Evolutionary conservation across 35 echinoderm and acorn worm genomes (phyloP).

Genomic region (Heliocidaris erythrogramma): DNA sequence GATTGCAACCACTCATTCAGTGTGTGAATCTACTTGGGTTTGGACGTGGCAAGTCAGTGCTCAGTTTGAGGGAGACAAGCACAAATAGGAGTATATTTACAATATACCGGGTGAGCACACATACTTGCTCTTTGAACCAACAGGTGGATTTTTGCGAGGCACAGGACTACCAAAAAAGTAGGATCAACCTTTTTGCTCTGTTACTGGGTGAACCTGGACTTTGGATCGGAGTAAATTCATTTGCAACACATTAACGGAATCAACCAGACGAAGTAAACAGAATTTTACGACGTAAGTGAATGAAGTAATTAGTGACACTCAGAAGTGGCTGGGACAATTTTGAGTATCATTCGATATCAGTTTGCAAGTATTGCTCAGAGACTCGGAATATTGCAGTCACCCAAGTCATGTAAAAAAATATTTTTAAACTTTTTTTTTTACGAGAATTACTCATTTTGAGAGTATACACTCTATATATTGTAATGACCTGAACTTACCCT

Average conservation of each 20-base stretch:
- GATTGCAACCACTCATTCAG: background rate
- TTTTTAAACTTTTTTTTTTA: background rate
- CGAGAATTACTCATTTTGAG: background rate
- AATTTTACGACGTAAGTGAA: background rate
- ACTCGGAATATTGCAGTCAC: background rate
- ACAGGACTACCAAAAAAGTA: background rate
- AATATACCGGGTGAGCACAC: background rate
- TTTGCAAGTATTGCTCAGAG: background rate
- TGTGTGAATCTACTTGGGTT: background rate
- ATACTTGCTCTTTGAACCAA: background rate
- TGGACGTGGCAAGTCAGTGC: background rate
- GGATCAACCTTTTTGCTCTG: background rate
- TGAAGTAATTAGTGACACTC: background rate
- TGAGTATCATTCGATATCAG: background rate
- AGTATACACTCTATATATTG: background rate
- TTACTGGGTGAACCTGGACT: background rate
- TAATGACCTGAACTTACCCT: background rate
- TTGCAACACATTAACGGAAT: constrained; percentile 1
- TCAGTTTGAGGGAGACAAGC: background rate
- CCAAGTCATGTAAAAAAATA: background rate
- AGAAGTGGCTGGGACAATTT: background rate
- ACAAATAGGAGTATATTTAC: constrained; percentile 12
- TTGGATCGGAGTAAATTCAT: background rate
- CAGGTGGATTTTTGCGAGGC: background rate
- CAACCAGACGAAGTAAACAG: background rate